A percentile compares a stretch with the other conserved stretches of the same genome.
These are phyloP conservation scores for Agrypnia vestita DNA, from an alignment of 1,140 invertebrate species.

Conservation along the genomic window DNA sequence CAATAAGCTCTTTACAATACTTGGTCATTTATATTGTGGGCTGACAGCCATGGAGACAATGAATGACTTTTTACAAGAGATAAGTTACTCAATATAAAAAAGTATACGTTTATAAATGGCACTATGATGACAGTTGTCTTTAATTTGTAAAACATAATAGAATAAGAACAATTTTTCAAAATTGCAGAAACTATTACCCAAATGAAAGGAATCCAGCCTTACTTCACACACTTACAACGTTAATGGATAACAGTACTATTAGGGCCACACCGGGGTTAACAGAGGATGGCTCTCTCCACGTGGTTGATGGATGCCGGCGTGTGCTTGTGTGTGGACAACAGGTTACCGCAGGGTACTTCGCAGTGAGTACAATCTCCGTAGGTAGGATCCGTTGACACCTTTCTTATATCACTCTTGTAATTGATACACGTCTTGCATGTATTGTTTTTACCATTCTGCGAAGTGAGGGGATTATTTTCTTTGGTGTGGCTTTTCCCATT, in stretches of 20 bases:
- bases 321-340: slow-evolving; percentile 54
- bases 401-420: slow-evolving; percentile 49
- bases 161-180: slow-evolving; percentile 9
- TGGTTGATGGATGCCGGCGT: slow-evolving; percentile 49
- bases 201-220: slow-evolving; percentile 51
- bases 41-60: slow-evolving; percentile 7
- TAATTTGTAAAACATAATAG: slow-evolving; percentile 21
- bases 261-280: slow-evolving; percentile 38
- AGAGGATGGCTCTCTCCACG: slow-evolving; percentile 57
- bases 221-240: slow-evolving; percentile 27
- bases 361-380: slow-evolving; percentile 51
- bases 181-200: neutral
- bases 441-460: slow-evolving; percentile 41
- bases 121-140: slow-evolving; percentile 32
- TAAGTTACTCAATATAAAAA: neutral
- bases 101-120: slow-evolving; percentile 15
- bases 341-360: slow-evolving; percentile 51
- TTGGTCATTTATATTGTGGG: slow-evolving; percentile 3
- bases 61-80: slow-evolving; percentile 30
- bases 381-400: slow-evolving; percentile 40
- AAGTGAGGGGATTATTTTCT: slow-evolving; percentile 49
- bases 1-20: neutral
- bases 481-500: slow-evolving; percentile 56
- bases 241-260: neutral
- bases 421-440: slow-evolving; percentile 35